These are phyloP conservation scores for Chloroceryle aenea DNA, from an alignment of 2,113 vertebrate species.

Conservation along the genomic window DNA sequence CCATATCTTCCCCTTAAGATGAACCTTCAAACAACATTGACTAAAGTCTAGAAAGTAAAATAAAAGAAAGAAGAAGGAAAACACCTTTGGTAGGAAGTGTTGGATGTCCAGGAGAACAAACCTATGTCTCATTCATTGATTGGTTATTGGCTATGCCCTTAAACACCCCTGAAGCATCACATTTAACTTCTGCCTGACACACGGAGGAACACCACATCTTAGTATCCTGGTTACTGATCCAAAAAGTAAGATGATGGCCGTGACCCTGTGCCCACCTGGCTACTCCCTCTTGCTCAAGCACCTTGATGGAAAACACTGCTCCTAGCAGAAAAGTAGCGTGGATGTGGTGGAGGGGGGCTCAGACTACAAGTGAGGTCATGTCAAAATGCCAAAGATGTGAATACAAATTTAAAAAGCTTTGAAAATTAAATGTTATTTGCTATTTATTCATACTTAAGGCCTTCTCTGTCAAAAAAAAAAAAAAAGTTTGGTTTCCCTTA, in stretches of 20 bases:
- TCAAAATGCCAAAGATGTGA: background rate
- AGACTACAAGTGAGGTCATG: background rate
- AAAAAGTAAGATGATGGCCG: background rate
- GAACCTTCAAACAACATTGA: background rate
- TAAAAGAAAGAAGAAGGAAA: background rate
- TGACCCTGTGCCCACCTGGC: background rate
- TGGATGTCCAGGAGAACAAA: background rate
- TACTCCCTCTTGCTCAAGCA: background rate
- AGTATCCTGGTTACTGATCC: background rate
- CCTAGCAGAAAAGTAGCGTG: accelerated
- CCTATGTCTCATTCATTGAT: background rate
- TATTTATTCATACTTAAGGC: background rate
- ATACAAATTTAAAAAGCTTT: accelerated
- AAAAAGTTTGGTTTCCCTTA: background rate
- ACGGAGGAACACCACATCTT: background rate
- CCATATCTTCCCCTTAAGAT: background rate
- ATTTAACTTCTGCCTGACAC: background rate
- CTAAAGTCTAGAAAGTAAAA: background rate
- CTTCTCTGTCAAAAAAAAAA: background rate
- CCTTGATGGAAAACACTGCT: background rate
- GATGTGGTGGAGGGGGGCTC: background rate
- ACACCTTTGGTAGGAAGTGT: background rate
- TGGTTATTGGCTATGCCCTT: background rate
- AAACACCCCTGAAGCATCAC: background rate
- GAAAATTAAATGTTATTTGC: background rate